Evolutionary conservation across 2,797 vertebrate genomes (phyloP).

Genomic region (Siniperca undulata): DNA sequence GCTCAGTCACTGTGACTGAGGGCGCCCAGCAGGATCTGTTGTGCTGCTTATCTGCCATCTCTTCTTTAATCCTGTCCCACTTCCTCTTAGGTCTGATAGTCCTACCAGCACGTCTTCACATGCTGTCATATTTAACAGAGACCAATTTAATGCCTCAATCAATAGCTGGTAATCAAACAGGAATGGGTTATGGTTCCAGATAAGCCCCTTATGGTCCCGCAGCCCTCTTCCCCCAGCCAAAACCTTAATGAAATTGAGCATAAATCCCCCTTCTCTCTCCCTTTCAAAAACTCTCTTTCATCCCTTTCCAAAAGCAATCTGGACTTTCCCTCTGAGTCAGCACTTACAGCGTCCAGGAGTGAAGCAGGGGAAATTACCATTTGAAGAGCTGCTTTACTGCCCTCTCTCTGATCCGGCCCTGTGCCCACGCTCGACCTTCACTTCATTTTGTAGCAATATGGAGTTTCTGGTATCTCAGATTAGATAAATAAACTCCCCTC

Average conservation of each 20-base stretch:
- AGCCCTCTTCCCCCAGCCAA: constrained; percentile 61
- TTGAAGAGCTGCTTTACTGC: constrained; percentile 63
- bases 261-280: constrained; percentile 53
- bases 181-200: constrained; percentile 61
- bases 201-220: constrained; percentile 63
- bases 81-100: constrained; percentile 35
- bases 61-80: constrained; percentile 29
- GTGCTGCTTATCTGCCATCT: constrained; percentile 28
- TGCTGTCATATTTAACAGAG: constrained; percentile 43
- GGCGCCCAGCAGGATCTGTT: background rate
- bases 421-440: constrained; percentile 29
- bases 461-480: constrained; percentile 46
- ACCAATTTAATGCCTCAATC: constrained; percentile 66
- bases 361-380: constrained; percentile 69
- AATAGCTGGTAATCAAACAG: constrained; percentile 67
- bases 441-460: constrained; percentile 53
- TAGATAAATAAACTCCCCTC: constrained; percentile 60
- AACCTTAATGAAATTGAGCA: constrained; percentile 75
- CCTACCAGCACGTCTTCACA: constrained; percentile 16
- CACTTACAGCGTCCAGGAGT: constrained; percentile 60
- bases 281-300: constrained; percentile 61
- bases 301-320: constrained; percentile 77
- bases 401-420: constrained; percentile 47
- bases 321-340: constrained; percentile 77
- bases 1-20: background rate